Conservation (phyloP, 2,888 invertebrate genomes). For the Catotricha subobsoleta region DNA sequence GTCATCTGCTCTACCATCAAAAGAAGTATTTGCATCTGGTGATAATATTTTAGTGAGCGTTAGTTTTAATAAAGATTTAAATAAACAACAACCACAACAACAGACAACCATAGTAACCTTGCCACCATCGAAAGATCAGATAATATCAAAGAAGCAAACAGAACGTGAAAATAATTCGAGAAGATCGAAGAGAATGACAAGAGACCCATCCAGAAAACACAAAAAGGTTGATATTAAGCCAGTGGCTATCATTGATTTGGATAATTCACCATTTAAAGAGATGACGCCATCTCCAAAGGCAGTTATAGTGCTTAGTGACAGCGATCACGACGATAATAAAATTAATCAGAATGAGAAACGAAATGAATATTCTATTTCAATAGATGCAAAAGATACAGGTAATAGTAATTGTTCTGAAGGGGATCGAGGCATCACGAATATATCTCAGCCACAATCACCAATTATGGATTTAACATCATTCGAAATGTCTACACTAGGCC, state of each 20-base stretch:
- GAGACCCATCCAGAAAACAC: slow-evolving; percentile 27
- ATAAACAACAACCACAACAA: slow-evolving; percentile 15
- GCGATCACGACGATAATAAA: slow-evolving; percentile 36
- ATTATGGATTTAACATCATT: slow-evolving; percentile 6
- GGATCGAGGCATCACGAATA: neutral
- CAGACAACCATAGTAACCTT: slow-evolving; percentile 28
- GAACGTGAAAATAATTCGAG: slow-evolving; percentile 13
- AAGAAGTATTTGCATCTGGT: slow-evolving; percentile 78
- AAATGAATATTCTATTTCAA: slow-evolving; percentile 6
- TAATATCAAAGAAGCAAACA: slow-evolving; percentile 16
- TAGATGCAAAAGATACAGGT: slow-evolving; percentile 6
- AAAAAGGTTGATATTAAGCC: slow-evolving; percentile 41
- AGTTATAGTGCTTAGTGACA: slow-evolving; percentile 68
- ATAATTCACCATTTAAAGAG: slow-evolving; percentile 69
- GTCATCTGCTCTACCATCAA: slow-evolving; percentile 10
- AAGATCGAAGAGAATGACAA: neutral
- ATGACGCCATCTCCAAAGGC: slow-evolving; percentile 62
- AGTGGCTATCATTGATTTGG: slow-evolving; percentile 70
- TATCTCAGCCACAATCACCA: slow-evolving; percentile 7
- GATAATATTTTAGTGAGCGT: slow-evolving; percentile 86
- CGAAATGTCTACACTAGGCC: slow-evolving; percentile 34
- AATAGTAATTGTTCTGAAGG: slow-evolving; percentile 1
- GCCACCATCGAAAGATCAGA: slow-evolving; percentile 24
- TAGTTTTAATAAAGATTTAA: slow-evolving; percentile 59
- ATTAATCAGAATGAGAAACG: slow-evolving; percentile 4